Evolutionary conservation across 2,888 invertebrate species (phyloP).

Genomic region (Drosophila paracracens): DNA sequence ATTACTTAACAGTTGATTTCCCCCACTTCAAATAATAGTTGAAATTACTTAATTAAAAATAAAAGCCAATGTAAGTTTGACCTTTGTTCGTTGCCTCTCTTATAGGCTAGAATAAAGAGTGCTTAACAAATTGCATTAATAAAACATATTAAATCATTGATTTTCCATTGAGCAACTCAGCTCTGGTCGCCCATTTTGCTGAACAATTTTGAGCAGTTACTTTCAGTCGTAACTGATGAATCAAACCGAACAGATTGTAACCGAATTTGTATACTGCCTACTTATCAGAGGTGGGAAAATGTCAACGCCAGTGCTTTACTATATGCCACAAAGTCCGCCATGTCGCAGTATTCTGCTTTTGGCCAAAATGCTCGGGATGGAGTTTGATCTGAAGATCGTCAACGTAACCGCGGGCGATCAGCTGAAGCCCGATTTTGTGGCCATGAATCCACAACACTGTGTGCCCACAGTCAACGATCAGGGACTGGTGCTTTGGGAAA

Average conservation of each 20-base stretch:
- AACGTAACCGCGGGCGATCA: slow-evolving; percentile 87
- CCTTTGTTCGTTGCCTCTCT: background rate
- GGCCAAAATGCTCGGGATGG: slow-evolving; percentile 87
- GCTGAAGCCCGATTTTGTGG: slow-evolving; percentile 87
- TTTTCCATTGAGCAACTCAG: slow-evolving; percentile 38
- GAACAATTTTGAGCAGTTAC: slow-evolving; percentile 8
- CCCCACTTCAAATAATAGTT: background rate
- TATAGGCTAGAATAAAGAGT: background rate
- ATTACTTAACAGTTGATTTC: background rate
- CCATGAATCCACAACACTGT: slow-evolving; percentile 86
- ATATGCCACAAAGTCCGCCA: slow-evolving; percentile 87
- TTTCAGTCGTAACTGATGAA: slow-evolving; percentile 57
- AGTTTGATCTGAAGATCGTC: slow-evolving; percentile 87
- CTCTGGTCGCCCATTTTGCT: background rate
- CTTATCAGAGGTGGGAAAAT: slow-evolving; percentile 84
- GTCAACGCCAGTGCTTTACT: slow-evolving; percentile 86
- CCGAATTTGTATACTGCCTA: slow-evolving; percentile 85
- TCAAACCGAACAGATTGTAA: slow-evolving; percentile 83
- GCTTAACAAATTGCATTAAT: slow-evolving; percentile 53
- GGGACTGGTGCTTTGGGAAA: slow-evolving; percentile 86
- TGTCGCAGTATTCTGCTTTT: slow-evolving; percentile 87
- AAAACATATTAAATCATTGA: slow-evolving; percentile 65
- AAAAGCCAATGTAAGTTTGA: background rate
- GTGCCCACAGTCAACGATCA: slow-evolving; percentile 87
- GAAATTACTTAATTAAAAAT: background rate